Base-by-base conservation (phyloP, 2,797 vertebrate species). In the Heteromormyrus szaboi region DNA sequence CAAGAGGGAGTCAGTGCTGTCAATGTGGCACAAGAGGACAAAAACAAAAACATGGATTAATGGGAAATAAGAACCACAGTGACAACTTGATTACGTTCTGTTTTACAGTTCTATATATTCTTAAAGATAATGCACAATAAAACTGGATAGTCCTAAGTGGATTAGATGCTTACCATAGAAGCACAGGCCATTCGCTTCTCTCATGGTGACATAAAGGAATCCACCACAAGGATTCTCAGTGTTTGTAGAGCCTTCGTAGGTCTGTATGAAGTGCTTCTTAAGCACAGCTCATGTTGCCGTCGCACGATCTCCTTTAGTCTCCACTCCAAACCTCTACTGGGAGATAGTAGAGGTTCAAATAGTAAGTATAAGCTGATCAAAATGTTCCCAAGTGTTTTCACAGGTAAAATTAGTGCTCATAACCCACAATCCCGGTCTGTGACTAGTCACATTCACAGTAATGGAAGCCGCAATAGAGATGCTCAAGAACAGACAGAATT, bases 71-170 rank as follows among this genome's bases (percentile, higher is more conserved):
- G 25, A 88, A 29, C 46, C 44, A 51, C 41, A 33, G 44, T 76
- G 87, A 76, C 46, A 76, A 88, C 62, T 51, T 88, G 4, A 88
- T 88, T 33, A 79, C 62, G 54, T 88, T 88, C 37, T 50, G 87
- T 29, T 88, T 88, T 76, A 87, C 56, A 62, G 56, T 53, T 76
- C 11, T 68, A 37, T 88, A 88, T 41, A 37, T 41, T 72, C 56
- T 5, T 72, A 41, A 48, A 29, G n/a, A n/a, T 44, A 79, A 84
- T 88, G 76, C 37, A n/a, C 53, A 59, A 59, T 84, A 62, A 59
- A 41, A 62, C 2, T 48, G 37, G 37, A 59, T 88, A 48, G 25
- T 62, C 53, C 5, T 84, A 84, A 59, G 17, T 19, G 76, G 37
- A 84, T 62, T 84, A 48, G 29, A 48, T 48, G 37, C 41, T 83